Evolutionary conservation across 2,797 vertebrate species (phyloP).

Genomic region (Eulemur albifrons): DNA sequence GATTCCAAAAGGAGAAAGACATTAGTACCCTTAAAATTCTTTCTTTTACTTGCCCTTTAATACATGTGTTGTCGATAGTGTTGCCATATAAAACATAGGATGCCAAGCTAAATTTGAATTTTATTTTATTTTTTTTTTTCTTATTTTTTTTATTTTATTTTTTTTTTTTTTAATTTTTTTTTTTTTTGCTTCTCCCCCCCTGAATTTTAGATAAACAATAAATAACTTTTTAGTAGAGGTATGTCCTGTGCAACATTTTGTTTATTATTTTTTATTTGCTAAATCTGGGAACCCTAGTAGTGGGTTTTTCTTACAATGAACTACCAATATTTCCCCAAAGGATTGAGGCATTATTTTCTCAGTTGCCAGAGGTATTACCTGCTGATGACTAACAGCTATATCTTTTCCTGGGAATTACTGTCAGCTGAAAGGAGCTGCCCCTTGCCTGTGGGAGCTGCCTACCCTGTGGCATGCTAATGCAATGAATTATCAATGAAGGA

Average conservation of each 20-base stretch:
- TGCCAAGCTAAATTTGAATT: slow-evolving; percentile 32
- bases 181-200: too few species aligned
- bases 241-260: neutral
- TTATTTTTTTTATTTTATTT: too few species aligned
- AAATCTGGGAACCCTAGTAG: neutral
- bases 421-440: neutral
- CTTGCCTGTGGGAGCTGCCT: neutral
- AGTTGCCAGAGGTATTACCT: neutral
- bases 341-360: neutral
- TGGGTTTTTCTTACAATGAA: neutral
- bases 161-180: too few species aligned
- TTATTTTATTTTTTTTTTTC: slow-evolving; percentile 59
- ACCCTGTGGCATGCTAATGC: neutral
- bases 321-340: neutral
- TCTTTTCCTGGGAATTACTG: neutral
- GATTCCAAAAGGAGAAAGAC: neutral
- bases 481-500: neutral
- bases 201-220: slow-evolving; percentile 14
- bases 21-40: neutral
- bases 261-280: neutral
- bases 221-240: neutral
- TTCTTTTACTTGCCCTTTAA: neutral
- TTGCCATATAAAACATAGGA: neutral
- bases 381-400: neutral
- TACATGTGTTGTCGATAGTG: neutral